Base-by-base conservation (phyloP, 2,797 vertebrate genomes). In the Tamandua tetradactyla region DNA sequence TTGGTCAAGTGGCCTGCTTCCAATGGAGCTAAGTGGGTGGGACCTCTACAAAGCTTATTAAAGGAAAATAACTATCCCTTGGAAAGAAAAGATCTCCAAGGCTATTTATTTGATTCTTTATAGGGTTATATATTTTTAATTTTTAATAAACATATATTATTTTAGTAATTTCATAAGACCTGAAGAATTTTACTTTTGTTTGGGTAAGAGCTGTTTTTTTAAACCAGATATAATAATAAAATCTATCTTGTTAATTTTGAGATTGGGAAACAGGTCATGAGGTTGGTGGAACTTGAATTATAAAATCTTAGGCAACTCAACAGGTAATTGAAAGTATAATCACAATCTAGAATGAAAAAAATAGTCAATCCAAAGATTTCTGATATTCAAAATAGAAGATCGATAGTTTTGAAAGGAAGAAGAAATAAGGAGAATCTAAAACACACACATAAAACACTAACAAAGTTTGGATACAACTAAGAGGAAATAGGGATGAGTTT, bases 81-180 rank as follows among this genome's bases (percentile, higher is more conserved):
- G 88, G 87, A 59, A 3, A 20, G 71, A 27, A 69, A 57, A 35
- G 1, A 81, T 40, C 82, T 12, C 11, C n/a, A 89, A n/a, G 44
- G 32, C 49, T 14, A 64, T n/a, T 66, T 81, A 3, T 5, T 3
- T 44, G 42, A n/a, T 76, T 68, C 20, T 20, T 82, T 82, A 49
- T 23, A 74, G 27, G 1, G 49, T 68, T 25, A 79, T 27, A 42
- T 13, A 79, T 62, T 91, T 93, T 89, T 20, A 68, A 68, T 4
- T 62, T 87, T 74, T 42, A 87, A 42, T 79, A 0, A 83, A 47
- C 11, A 25, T 40, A 10, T 42, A 40, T 64, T 83, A 57, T 62
- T 89, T 49, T n/a, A 89, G 13, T 69, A 87, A 75, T 52, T 94
- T 55, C 55, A 69, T 37, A 82, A 94, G 49, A 57, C 20, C 72